A percentile compares a stretch with the other conserved stretches of the same genome.
phyloP scores from a whole-genome alignment of 2,113 vertebrate species.

The Campylomormyrus numenius region DNA sequence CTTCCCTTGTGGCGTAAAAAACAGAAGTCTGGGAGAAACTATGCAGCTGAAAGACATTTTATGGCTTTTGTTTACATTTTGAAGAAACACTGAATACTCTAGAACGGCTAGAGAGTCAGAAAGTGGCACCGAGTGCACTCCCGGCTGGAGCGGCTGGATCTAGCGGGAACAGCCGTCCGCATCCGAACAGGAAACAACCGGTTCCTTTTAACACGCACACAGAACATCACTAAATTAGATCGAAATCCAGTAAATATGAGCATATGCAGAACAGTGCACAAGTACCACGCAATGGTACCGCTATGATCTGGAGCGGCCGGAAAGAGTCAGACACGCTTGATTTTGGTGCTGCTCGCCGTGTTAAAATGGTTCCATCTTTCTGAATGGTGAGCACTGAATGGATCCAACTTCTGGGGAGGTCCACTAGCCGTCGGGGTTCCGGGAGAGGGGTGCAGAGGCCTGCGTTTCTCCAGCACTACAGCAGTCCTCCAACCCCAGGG shows the following conservation, averaged over 20 bases:
- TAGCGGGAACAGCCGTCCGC: slow-evolving; percentile 51
- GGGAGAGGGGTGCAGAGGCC: slow-evolving; percentile 45
- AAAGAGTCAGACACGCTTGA: slow-evolving; percentile 62
- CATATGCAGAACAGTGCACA: slow-evolving; percentile 56
- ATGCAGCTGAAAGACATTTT: slow-evolving; percentile 68
- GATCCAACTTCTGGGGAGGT: slow-evolving; percentile 46
- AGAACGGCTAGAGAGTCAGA: slow-evolving; percentile 51
- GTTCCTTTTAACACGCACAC: slow-evolving; percentile 45
- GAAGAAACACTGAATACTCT: slow-evolving; percentile 7
- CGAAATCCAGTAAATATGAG: slow-evolving; percentile 31
- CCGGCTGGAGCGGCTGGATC: slow-evolving; percentile 61
- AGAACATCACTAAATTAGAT: slow-evolving; percentile 42
- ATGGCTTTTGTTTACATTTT: slow-evolving; percentile 52
- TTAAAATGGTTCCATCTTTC: slow-evolving; percentile 51
- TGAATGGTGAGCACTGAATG: slow-evolving; percentile 50
- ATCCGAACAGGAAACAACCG: slow-evolving; percentile 52
- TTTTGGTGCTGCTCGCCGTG: slow-evolving; percentile 67
- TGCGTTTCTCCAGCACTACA: slow-evolving; percentile 67
- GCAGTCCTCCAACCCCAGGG: slow-evolving; percentile 42
- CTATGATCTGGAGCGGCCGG: slow-evolving; percentile 58
- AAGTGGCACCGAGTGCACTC: slow-evolving; percentile 58
- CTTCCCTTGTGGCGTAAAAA: slow-evolving; percentile 52
- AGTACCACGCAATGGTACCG: slow-evolving; percentile 57
- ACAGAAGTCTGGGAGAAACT: slow-evolving; percentile 58
- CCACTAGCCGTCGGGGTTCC: slow-evolving; percentile 41